phyloP scores from a whole-genome alignment of 2,113 vertebrate species.

The Procapra przewalskii region DNA sequence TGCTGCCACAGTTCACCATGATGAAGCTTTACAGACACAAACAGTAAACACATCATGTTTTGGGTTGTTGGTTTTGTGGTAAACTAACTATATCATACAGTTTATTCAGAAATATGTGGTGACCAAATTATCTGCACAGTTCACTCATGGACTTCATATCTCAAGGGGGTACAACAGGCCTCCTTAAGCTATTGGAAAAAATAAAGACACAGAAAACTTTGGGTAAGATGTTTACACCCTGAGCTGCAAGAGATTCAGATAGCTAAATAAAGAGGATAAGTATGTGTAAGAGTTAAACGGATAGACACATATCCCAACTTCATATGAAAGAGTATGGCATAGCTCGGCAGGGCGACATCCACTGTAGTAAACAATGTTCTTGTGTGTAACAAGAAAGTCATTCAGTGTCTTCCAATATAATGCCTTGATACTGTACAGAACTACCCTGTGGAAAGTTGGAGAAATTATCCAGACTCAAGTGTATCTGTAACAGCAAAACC shows the following conservation, averaged over 20 bases:
- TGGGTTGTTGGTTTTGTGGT: neutral
- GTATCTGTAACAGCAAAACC: neutral
- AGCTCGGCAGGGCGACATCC: accelerated
- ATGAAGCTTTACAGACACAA: neutral
- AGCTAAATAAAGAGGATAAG: neutral
- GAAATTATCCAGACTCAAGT: neutral
- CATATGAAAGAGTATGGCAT: neutral
- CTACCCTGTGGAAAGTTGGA: neutral
- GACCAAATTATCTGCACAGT: neutral
- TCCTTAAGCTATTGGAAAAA: neutral
- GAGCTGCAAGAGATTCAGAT: neutral
- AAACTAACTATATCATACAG: neutral
- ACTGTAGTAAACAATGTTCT: neutral
- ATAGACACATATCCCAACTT: neutral
- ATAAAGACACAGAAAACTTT: neutral
- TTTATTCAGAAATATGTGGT: neutral
- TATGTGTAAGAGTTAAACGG: neutral
- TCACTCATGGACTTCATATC: neutral
- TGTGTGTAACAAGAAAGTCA: neutral
- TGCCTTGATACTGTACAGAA: neutral
- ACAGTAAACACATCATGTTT: neutral
- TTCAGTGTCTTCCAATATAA: neutral
- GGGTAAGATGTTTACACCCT: neutral
- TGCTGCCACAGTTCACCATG: neutral
- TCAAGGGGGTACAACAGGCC: neutral